Percentiles rank a stretch among this genome's conserved stretches.
These are phyloP conservation scores for Charadrius vociferus DNA, from an alignment of 2,113 vertebrate species.

Conservation along the genomic window DNA sequence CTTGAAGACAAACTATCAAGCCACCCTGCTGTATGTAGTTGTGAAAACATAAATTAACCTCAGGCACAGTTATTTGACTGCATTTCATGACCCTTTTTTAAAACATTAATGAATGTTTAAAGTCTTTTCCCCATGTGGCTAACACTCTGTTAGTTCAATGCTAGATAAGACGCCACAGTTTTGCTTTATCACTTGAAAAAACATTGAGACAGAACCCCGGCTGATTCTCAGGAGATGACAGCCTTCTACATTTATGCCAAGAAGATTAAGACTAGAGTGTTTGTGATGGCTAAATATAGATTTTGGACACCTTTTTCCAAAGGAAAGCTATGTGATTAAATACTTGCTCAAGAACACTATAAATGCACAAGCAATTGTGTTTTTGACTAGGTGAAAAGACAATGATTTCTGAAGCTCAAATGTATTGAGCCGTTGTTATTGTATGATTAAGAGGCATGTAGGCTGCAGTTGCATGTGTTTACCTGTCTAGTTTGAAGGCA, in stretches of 20 bases:
- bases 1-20: conserved; percentile 1
- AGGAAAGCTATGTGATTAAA: background rate
- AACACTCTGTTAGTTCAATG: conserved; percentile 28
- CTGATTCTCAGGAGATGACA: conserved; percentile 64
- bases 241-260: conserved; percentile 52
- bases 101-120: conserved; percentile 45
- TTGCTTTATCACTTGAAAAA: conserved; percentile 74
- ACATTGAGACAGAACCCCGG: conserved; percentile 56
- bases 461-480: background rate
- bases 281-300: conserved; percentile 55
- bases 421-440: background rate
- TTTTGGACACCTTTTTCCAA: conserved; percentile 10
- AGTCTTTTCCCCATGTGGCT: conserved; percentile 40
- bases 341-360: background rate
- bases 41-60: conserved; percentile 59
- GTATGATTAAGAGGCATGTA: background rate
- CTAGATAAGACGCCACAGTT: conserved; percentile 50
- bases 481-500: background rate
- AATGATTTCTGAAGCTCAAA: background rate
- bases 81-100: conserved; percentile 12
- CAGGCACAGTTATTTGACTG: conserved; percentile 35
- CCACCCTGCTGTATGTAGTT: background rate
- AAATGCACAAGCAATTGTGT: background rate
- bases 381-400: background rate
- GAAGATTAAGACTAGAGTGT: conserved; percentile 46